These are phyloP conservation scores for Bimastos eiseni DNA, from an alignment of 2,888 invertebrate genomes.

Conservation along the genomic window DNA sequence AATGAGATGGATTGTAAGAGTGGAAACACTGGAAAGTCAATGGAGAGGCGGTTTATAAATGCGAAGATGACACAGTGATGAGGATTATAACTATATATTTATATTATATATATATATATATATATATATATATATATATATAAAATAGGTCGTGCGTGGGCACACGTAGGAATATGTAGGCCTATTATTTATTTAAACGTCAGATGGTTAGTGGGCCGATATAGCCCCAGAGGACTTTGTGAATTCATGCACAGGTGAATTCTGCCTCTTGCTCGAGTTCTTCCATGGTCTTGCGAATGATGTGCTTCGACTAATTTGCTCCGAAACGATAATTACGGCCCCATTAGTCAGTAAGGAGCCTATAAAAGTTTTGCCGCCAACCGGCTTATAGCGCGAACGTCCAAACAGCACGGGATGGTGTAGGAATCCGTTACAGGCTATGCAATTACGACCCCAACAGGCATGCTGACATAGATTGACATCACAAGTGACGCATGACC, in stretches of 20 bases:
- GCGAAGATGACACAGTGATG: too few species aligned
- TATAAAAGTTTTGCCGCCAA: slow-evolving; percentile 6
- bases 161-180: too few species aligned
- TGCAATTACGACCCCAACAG: too few species aligned
- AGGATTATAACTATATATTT: background rate
- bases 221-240: background rate
- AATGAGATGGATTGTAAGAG: too few species aligned
- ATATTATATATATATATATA: too few species aligned
- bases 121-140: too few species aligned
- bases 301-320: background rate
- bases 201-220: background rate
- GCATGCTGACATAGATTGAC: background rate
- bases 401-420: background rate
- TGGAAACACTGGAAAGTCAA: too few species aligned
- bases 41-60: too few species aligned
- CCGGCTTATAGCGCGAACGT: background rate
- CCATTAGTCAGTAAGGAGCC: slow-evolving; percentile 15
- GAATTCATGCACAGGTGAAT: background rate
- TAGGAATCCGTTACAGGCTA: background rate
- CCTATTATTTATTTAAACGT: background rate
- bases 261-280: background rate
- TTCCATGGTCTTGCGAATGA: background rate
- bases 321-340: background rate
- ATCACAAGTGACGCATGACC: background rate
- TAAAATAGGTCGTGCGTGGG: too few species aligned